Evolutionary conservation across 2,888 invertebrate species (phyloP).

Genomic region (Griposia aprilina): DNA sequence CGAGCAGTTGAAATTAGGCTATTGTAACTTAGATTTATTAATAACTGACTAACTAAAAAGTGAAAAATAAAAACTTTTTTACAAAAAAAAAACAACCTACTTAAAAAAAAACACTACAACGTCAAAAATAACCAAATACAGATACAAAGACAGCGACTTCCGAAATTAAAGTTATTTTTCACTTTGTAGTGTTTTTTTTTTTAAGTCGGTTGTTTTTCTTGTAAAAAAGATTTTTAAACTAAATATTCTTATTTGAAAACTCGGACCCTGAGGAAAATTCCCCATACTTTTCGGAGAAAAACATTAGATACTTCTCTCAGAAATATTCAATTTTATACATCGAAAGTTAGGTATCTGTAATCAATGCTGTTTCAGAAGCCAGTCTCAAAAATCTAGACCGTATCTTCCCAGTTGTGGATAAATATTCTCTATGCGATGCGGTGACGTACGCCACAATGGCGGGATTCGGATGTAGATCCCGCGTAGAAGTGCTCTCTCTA

Average conservation of each 20-base stretch:
- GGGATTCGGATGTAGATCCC: slow-evolving; percentile 11
- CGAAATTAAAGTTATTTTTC: no score
- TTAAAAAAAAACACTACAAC: no score
- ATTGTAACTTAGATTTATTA: no score
- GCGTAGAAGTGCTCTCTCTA: slow-evolving; percentile 8
- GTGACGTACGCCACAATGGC: slow-evolving; percentile 14
- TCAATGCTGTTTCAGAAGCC: slow-evolving; percentile 6
- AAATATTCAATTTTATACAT: not conserved
- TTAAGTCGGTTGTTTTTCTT: no score
- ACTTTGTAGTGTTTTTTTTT: no score
- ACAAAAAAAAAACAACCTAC: no score
- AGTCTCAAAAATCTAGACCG: slow-evolving; percentile 14
- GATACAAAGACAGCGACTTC: no score
- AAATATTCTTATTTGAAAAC: slow-evolving; percentile 6
- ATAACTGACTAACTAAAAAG: no score
- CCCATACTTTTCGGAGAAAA: not conserved
- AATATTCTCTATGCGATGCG: slow-evolving; percentile 14
- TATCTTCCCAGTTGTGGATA: slow-evolving; percentile 1
- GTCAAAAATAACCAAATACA: no score
- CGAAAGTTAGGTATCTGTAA: not conserved
- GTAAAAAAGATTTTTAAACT: no score
- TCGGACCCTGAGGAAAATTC: not conserved
- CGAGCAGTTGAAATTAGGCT: no score
- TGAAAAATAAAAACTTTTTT: no score
- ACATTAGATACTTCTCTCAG: not conserved